These are phyloP conservation scores for Melinaea menophilus DNA, from an alignment of 2,888 invertebrate species.

Conservation along the genomic window DNA sequence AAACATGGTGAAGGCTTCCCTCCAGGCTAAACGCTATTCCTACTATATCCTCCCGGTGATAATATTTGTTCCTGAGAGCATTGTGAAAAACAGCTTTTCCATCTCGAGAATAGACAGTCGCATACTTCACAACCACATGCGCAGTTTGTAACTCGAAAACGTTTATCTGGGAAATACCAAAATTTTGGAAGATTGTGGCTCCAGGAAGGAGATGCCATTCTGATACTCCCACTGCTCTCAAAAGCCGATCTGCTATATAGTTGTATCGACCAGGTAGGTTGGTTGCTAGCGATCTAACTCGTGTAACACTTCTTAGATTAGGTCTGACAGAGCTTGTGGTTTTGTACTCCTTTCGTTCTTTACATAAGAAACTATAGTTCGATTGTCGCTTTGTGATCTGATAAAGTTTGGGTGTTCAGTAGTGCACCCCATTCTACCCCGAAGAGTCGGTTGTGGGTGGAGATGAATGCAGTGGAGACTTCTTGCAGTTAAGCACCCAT, in stretches of 20 bases:
- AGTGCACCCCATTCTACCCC: too few relatives aligned
- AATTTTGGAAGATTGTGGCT: conserved; percentile 17
- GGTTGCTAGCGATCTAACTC: conserved; percentile 25
- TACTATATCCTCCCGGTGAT: conserved; percentile 9
- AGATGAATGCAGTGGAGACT: too few relatives aligned
- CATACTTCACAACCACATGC: conserved; percentile 21
- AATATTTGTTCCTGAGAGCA: conserved; percentile 26
- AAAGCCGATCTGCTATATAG: conserved; percentile 10
- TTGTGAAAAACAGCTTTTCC: conserved; percentile 25
- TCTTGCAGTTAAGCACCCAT: too few relatives aligned
- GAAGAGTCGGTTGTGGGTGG: too few relatives aligned
- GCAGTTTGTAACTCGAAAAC: conserved; percentile 19
- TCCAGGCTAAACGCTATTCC: conserved; percentile 20
- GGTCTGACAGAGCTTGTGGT: conserved; percentile 27
- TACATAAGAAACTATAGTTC: conserved; percentile 31
- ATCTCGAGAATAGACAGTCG: conserved; percentile 23
- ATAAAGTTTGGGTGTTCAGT: too few relatives aligned
- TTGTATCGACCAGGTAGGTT: conserved; percentile 32
- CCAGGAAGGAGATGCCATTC: conserved; percentile 33
- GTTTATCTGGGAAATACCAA: conserved; percentile 18
- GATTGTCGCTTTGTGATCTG: conserved; percentile 35
- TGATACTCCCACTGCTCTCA: conserved; percentile 10
- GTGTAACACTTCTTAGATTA: conserved; percentile 27
- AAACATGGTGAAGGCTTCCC: conserved; percentile 29
- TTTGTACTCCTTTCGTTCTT: conserved; percentile 41